A percentile compares a stretch with the other conserved stretches of the same genome.
Evolutionary conservation across 2,888 invertebrate species (phyloP).

Genomic region (Leptinotarsa rubiginosa): DNA sequence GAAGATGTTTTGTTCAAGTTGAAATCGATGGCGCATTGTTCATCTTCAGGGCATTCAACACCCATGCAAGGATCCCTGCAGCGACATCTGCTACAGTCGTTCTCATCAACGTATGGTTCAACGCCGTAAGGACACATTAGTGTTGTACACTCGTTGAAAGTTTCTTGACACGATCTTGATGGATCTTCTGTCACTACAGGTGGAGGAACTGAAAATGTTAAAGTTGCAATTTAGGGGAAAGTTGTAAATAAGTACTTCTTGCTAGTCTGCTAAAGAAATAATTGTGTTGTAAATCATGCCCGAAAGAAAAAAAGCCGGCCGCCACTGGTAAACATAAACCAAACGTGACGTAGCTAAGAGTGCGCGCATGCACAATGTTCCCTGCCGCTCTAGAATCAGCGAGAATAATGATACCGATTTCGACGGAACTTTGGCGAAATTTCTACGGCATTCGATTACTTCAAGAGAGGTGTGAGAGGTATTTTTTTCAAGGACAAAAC

Average conservation of each 20-base stretch:
- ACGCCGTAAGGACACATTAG: constrained; percentile 81
- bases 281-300: too few relatives aligned
- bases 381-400: too few relatives aligned
- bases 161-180: constrained; percentile 67
- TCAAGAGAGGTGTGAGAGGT: too few relatives aligned
- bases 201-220: constrained; percentile 36
- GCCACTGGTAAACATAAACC: too few relatives aligned
- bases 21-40: constrained; percentile 77
- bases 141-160: constrained; percentile 72
- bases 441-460: too few relatives aligned
- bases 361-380: too few relatives aligned
- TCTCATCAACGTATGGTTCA: constrained; percentile 71
- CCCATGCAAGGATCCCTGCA: constrained; percentile 81
- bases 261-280: too few relatives aligned
- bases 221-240: neutral
- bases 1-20: constrained; percentile 62
- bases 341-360: too few relatives aligned
- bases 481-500: too few relatives aligned
- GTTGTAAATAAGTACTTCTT: neutral
- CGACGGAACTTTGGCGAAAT: too few relatives aligned
- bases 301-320: too few relatives aligned
- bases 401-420: too few relatives aligned
- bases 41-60: constrained; percentile 72
- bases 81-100: constrained; percentile 79
- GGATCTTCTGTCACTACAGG: constrained; percentile 57